Evolutionary conservation across 2,113 vertebrate genomes (phyloP).

Genomic region (Xenotilapia leptura): DNA sequence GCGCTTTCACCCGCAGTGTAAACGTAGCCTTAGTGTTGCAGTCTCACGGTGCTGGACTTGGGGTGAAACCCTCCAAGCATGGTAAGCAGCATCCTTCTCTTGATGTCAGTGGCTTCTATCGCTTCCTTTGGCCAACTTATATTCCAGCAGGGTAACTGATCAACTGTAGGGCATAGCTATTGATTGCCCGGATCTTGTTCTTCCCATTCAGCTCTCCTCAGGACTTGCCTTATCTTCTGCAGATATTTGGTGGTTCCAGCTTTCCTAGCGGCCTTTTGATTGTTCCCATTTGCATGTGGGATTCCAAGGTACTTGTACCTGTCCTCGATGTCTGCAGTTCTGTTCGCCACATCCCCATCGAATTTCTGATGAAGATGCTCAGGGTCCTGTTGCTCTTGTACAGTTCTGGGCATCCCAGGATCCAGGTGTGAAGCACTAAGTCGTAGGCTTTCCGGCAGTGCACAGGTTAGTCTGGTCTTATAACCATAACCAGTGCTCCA

Average conservation of each 20-base stretch:
- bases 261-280: neutral
- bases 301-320: neutral
- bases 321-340: neutral
- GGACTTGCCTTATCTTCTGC: neutral
- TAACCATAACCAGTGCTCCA: neutral
- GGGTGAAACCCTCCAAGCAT: neutral
- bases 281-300: neutral
- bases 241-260: neutral
- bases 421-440: neutral
- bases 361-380: neutral
- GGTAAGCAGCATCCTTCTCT: neutral
- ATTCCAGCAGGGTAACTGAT: neutral
- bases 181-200: neutral
- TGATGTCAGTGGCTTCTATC: neutral
- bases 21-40: neutral
- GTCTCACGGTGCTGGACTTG: neutral
- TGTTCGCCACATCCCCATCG: neutral
- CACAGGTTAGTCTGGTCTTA: neutral
- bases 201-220: neutral
- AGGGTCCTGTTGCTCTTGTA: neutral
- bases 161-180: neutral
- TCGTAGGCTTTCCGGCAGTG: neutral
- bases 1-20: accelerated
- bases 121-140: neutral
- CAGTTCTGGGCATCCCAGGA: neutral